A percentile compares a stretch with the other conserved stretches of the same genome.
phyloP scores from a whole-genome alignment of 2,113 vertebrate genomes.

The Martes martes region DNA sequence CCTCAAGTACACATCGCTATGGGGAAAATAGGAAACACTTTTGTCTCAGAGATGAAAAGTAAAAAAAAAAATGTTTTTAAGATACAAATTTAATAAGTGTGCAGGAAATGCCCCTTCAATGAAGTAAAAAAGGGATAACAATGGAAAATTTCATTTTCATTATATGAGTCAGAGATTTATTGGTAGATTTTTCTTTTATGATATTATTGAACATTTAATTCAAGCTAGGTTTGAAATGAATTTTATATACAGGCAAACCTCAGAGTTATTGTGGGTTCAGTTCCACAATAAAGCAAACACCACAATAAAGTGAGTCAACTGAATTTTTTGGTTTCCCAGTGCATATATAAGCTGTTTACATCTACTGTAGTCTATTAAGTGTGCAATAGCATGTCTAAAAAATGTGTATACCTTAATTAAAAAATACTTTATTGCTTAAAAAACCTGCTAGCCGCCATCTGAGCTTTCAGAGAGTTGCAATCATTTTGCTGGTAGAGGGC shows the following conservation, averaged over 20 bases:
- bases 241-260: not conserved
- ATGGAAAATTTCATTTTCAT: slow-evolving; percentile 39
- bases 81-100: slow-evolving; percentile 30
- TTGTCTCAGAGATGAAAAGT: slow-evolving; percentile 31
- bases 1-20: slow-evolving; percentile 6
- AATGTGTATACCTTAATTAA: not conserved
- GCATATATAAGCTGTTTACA: not conserved
- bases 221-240: slow-evolving; percentile 26
- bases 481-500: not conserved
- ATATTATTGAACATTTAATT: slow-evolving; percentile 50
- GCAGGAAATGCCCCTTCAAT: not conserved
- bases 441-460: not conserved
- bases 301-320: not conserved
- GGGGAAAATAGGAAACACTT: slow-evolving; percentile 34
- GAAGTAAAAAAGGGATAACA: slow-evolving; percentile 3
- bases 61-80: slow-evolving; percentile 42
- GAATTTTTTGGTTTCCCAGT: not conserved
- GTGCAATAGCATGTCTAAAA: not conserved
- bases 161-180: not conserved
- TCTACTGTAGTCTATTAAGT: not conserved
- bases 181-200: slow-evolving; percentile 4
- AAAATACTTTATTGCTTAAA: not conserved
- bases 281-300: not conserved
- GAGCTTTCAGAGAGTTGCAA: not conserved
- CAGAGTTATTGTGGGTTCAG: not conserved